Conservation (phyloP, 1,140 invertebrate genomes). For the Thalassaphorura encarpata region DNA sequence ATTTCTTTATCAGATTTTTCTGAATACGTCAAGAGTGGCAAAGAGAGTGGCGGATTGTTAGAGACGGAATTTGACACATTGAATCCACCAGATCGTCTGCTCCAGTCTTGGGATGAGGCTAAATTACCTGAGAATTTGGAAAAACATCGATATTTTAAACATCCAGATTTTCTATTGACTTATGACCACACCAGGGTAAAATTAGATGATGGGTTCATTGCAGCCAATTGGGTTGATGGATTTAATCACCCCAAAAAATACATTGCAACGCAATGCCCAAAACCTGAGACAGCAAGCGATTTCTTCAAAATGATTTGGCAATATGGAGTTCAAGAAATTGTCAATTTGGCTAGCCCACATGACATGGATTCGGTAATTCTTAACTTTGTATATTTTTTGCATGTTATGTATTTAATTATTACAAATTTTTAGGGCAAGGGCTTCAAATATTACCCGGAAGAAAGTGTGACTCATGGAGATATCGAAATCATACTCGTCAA, state of each 20-base stretch:
- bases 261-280: conserved; percentile 1
- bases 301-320: conserved; percentile 1
- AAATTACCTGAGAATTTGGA: no score
- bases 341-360: background rate
- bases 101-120: no score
- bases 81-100: no score
- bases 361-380: background rate
- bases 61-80: no score
- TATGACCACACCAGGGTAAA: no score
- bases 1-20: no score
- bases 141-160: no score
- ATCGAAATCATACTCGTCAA: background rate
- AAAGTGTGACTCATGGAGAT: background rate
- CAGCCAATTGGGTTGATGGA: conserved; percentile 7
- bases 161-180: no score
- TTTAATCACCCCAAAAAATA: background rate
- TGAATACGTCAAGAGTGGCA: no score
- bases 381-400: background rate
- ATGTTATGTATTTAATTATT: background rate
- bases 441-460: conserved; percentile 2
- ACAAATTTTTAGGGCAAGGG: conserved; percentile 2
- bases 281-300: background rate
- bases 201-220: no score
- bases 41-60: no score
- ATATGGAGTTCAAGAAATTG: no score